Conservation (phyloP, 1,140 invertebrate genomes). For the Drosophila saltans region DNA sequence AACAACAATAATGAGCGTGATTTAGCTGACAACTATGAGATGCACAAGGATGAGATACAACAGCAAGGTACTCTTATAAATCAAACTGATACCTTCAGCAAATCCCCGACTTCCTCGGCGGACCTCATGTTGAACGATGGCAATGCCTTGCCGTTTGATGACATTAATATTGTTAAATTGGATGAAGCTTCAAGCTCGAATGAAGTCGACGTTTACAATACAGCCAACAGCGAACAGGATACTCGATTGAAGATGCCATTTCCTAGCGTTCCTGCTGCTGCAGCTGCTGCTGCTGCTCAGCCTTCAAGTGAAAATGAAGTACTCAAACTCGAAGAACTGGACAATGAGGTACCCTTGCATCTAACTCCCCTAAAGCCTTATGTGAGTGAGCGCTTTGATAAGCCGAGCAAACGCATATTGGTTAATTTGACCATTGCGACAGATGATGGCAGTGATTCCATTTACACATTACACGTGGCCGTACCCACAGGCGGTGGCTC, state of each 20-base stretch:
- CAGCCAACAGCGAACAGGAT: slow-evolving; percentile 19
- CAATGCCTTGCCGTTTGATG: slow-evolving; percentile 51
- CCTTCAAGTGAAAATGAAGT: slow-evolving; percentile 63
- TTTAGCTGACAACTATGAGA: slow-evolving; percentile 78
- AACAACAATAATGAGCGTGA: slow-evolving; percentile 81
- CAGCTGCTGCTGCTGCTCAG: neutral
- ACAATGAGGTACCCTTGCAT: slow-evolving; percentile 17
- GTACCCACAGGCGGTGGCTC: slow-evolving; percentile 67
- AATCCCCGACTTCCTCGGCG: neutral
- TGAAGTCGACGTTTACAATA: slow-evolving; percentile 63
- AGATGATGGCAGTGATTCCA: slow-evolving; percentile 70
- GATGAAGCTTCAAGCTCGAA: slow-evolving; percentile 47
- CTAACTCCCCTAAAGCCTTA: slow-evolving; percentile 61
- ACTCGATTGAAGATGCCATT: slow-evolving; percentile 2
- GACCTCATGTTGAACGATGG: slow-evolving; percentile 74
- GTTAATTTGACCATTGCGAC: slow-evolving; percentile 81
- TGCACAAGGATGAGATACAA: slow-evolving; percentile 39
- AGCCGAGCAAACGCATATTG: slow-evolving; percentile 67
- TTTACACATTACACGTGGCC: slow-evolving; percentile 81
- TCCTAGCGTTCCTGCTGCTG: neutral
- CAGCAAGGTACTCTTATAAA: slow-evolving; percentile 47
- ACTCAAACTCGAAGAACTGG: slow-evolving; percentile 36
- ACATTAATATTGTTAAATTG: slow-evolving; percentile 79
- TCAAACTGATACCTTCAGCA: slow-evolving; percentile 39
- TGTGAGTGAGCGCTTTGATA: slow-evolving; percentile 66